These are phyloP conservation scores for Campopleginae sp. DNA, from an alignment of 2,888 invertebrate genomes.

Conservation along the genomic window DNA sequence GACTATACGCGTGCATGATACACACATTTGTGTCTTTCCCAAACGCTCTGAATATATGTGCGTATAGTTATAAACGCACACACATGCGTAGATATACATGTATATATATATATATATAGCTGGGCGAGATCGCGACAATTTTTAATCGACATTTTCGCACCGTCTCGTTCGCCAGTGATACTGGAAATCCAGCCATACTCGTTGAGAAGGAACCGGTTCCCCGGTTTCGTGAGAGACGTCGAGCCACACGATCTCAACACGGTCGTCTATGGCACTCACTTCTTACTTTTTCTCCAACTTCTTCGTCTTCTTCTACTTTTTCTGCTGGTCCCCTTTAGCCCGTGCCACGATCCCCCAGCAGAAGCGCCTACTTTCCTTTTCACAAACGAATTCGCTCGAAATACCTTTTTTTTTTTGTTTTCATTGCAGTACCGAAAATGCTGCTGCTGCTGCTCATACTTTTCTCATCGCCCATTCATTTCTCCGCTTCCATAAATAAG, in stretches of 20 bases:
- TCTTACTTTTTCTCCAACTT: constrained; percentile 47
- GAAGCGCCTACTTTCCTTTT: constrained; percentile 62
- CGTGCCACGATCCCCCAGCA: constrained; percentile 55
- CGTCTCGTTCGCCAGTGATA: constrained; percentile 64
- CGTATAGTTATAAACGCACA: constrained; percentile 40
- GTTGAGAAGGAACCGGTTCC: constrained; percentile 79
- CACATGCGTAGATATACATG: neutral
- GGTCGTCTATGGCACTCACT: constrained; percentile 62
- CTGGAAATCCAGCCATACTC: constrained; percentile 77
- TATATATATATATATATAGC: constrained; percentile 19
- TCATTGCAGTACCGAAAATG: constrained; percentile 7
- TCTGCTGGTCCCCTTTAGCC: constrained; percentile 50
- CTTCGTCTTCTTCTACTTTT: constrained; percentile 48
- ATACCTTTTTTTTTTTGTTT: constrained; percentile 25
- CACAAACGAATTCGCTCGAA: constrained; percentile 45
- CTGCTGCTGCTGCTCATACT: neutral
- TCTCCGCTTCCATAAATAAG: neutral
- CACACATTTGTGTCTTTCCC: constrained; percentile 19
- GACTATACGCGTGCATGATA: constrained; percentile 30
- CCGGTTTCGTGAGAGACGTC: constrained; percentile 68
- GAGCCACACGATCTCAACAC: constrained; percentile 60
- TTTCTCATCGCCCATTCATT: neutral
- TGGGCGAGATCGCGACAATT: constrained; percentile 66
- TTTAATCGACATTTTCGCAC: constrained; percentile 71
- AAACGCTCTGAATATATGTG: constrained; percentile 34